Evolutionary conservation across 1,140 invertebrate species (phyloP).

Genomic region (Proctacanthus coquilletti): DNA sequence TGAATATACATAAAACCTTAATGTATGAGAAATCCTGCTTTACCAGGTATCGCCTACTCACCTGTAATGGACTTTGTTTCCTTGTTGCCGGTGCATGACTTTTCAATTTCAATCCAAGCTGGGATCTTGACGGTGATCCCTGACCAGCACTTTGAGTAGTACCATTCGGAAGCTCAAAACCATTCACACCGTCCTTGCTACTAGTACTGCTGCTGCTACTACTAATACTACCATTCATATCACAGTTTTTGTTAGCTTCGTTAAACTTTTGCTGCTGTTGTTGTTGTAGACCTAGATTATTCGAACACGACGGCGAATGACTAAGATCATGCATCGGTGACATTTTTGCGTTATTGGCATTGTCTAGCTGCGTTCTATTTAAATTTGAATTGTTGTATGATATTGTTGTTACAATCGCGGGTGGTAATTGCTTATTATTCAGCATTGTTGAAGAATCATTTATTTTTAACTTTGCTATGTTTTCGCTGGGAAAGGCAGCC

Average conservation of each 20-base stretch:
- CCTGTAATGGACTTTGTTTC: slow-evolving; percentile 26
- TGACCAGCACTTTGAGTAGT: slow-evolving; percentile 24
- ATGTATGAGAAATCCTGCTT: not conserved
- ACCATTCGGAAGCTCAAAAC: slow-evolving; percentile 26
- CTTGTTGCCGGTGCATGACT: slow-evolving; percentile 34
- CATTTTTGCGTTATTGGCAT: not conserved
- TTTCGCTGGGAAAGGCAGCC: no score
- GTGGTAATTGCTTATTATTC: not conserved
- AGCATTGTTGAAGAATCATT: not conserved
- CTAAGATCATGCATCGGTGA: not conserved
- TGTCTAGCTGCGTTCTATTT: not conserved
- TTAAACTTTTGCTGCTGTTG: slow-evolving; percentile 23
- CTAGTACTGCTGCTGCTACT: slow-evolving; percentile 19
- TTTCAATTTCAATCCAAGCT: slow-evolving; percentile 46
- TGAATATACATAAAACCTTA: slow-evolving; percentile 17
- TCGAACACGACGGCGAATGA: slow-evolving; percentile 3
- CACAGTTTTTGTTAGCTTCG: slow-evolving; percentile 12
- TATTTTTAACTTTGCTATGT: not conserved
- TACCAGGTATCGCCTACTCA: not conserved
- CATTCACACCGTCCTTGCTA: slow-evolving; percentile 11
- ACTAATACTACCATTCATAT: slow-evolving; percentile 16
- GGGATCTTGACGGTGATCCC: slow-evolving; percentile 42
- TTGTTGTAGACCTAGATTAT: slow-evolving; percentile 27
- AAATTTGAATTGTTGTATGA: not conserved
- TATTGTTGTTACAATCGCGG: not conserved